These are phyloP conservation scores for Cryptocheilus praepositus DNA, from an alignment of 2,888 invertebrate species.

Conservation along the genomic window DNA sequence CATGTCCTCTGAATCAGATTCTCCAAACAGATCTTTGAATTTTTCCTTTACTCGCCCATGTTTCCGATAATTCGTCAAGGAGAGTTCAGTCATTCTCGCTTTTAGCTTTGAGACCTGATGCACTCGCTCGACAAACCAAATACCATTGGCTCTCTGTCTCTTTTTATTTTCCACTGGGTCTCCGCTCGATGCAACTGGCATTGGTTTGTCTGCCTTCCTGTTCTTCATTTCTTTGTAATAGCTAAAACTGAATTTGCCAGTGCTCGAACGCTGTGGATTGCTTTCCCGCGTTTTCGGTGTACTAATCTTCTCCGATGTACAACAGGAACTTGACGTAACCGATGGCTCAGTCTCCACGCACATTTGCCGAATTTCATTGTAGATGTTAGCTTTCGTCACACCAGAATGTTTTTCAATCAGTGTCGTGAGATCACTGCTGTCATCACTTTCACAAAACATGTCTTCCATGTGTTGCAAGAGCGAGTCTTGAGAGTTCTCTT, in stretches of 20 bases:
- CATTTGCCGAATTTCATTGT: slow-evolving; percentile 61
- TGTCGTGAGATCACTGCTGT: slow-evolving; percentile 63
- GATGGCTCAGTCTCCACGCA: slow-evolving; percentile 43
- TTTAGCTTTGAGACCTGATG: slow-evolving; percentile 62
- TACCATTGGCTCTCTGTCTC: slow-evolving; percentile 53
- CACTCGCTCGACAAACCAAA: slow-evolving; percentile 67
- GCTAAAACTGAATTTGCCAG: slow-evolving; percentile 58
- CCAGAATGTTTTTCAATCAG: slow-evolving; percentile 66
- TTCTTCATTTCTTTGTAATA: slow-evolving; percentile 56
- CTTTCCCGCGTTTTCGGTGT: slow-evolving; percentile 10
- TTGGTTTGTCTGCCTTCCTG: slow-evolving; percentile 29
- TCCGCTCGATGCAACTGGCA: background rate
- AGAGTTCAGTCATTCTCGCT: slow-evolving; percentile 61
- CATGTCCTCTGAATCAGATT: slow-evolving; percentile 77
- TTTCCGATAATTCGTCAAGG: slow-evolving; percentile 61
- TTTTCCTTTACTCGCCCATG: slow-evolving; percentile 71
- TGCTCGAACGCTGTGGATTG: slow-evolving; percentile 25
- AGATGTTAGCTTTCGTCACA: slow-evolving; percentile 58
- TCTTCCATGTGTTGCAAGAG: slow-evolving; percentile 66
- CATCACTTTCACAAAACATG: slow-evolving; percentile 68
- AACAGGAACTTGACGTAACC: slow-evolving; percentile 20
- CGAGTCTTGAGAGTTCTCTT: slow-evolving; percentile 64
- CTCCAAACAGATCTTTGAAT: slow-evolving; percentile 76
- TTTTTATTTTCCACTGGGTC: slow-evolving; percentile 50
- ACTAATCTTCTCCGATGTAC: slow-evolving; percentile 16